Conservation (phyloP, 1,140 invertebrate species). For the Apis florea region DNA sequence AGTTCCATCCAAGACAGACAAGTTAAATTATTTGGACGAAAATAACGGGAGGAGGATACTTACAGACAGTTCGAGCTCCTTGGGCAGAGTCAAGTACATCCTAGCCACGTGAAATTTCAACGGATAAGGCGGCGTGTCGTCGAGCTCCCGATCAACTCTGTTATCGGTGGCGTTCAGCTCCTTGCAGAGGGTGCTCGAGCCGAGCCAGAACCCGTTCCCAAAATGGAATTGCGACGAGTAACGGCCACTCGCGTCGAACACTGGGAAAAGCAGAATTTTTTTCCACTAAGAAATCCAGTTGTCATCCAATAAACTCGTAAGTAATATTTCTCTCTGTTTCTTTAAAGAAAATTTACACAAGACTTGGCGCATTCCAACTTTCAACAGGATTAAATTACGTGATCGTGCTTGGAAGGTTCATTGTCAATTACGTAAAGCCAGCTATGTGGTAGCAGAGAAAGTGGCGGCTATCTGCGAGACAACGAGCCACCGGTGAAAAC, state of each 20-base stretch:
- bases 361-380: slow-evolving; percentile 12
- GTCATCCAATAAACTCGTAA: too few species aligned
- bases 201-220: slow-evolving; percentile 91
- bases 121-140: slow-evolving; percentile 82
- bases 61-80: slow-evolving; percentile 83
- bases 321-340: background rate
- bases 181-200: slow-evolving; percentile 84
- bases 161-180: slow-evolving; percentile 79
- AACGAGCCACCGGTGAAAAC: background rate
- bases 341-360: background rate
- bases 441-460: slow-evolving; percentile 47
- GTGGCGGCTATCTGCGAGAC: background rate
- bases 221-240: slow-evolving; percentile 90
- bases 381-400: slow-evolving; percentile 39
- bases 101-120: slow-evolving; percentile 85
- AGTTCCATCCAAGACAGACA: too few species aligned
- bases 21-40: background rate
- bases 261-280: slow-evolving; percentile 80
- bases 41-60: slow-evolving; percentile 63
- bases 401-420: slow-evolving; percentile 62
- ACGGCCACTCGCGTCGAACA: slow-evolving; percentile 90
- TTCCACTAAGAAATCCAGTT: too few species aligned
- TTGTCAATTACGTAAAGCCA: slow-evolving; percentile 72
- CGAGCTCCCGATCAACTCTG: slow-evolving; percentile 58
- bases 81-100: slow-evolving; percentile 83